A percentile compares a stretch with the other conserved stretches of the same genome.
phyloP scores from a whole-genome alignment of 2,888 invertebrate genomes.

The Himalopsyche anomala region DNA sequence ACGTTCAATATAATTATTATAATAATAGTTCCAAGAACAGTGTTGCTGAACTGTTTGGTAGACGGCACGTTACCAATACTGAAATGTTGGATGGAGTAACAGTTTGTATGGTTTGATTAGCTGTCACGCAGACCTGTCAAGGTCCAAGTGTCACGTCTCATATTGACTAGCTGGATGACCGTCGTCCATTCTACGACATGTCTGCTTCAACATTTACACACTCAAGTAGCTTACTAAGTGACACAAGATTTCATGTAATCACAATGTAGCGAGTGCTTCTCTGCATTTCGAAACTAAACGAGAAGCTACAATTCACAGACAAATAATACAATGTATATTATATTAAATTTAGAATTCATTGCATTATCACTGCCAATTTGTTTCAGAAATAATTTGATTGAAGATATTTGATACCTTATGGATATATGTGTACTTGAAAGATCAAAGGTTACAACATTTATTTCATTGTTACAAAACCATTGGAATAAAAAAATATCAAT shows the following conservation, averaged over 20 bases:
- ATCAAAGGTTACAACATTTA: too few relatives aligned
- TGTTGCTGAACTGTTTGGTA: not conserved
- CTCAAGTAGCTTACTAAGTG: not conserved
- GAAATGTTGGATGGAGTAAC: not conserved
- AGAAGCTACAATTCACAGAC: too few relatives aligned
- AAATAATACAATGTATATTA: too few relatives aligned
- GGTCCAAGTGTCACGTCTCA: constrained; percentile 40
- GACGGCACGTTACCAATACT: not conserved
- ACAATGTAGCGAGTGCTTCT: too few relatives aligned
- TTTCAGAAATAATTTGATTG: too few relatives aligned
- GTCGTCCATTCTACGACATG: constrained; percentile 18
- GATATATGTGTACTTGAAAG: too few relatives aligned
- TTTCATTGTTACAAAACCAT: too few relatives aligned
- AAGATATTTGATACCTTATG: too few relatives aligned
- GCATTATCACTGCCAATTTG: too few relatives aligned
- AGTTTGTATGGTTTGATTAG: constrained; percentile 38
- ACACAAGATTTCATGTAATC: not conserved
- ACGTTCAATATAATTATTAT: not conserved
- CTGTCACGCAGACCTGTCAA: constrained; percentile 42
- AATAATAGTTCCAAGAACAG: not conserved
- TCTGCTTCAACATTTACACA: not conserved
- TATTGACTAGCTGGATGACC: constrained; percentile 37
- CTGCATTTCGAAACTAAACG: too few relatives aligned
- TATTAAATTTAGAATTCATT: too few relatives aligned
- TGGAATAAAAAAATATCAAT: too few relatives aligned